These are phyloP conservation scores for Falco berigora DNA, from an alignment of 2,797 vertebrate species.

Conservation along the genomic window DNA sequence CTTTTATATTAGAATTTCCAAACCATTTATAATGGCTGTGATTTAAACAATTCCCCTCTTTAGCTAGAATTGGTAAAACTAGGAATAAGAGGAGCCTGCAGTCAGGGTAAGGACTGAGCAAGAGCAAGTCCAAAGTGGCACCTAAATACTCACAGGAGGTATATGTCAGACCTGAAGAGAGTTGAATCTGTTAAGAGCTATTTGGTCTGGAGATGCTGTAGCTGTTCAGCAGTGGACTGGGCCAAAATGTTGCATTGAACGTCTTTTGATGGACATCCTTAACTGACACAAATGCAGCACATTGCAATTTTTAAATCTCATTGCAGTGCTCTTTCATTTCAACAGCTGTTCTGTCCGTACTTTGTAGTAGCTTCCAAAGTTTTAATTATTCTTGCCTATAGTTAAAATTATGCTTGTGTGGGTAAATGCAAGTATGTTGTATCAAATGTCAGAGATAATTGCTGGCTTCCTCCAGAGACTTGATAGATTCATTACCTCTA, in stretches of 20 bases:
- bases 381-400: constrained; percentile 28
- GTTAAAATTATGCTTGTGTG: constrained; percentile 24
- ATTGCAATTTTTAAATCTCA: neutral
- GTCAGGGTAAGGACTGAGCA: neutral
- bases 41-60: neutral
- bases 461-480: constrained; percentile 33
- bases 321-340: neutral
- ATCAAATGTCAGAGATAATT: constrained; percentile 49
- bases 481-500: constrained; percentile 46
- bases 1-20: neutral
- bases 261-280: neutral
- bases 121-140: neutral
- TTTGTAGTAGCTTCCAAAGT: neutral
- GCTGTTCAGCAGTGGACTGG: neutral
- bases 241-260: neutral
- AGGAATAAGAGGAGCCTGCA: neutral
- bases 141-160: neutral
- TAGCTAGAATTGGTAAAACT: neutral
- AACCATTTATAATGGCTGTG: neutral
- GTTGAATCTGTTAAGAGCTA: neutral
- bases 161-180: neutral
- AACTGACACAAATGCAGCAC: neutral
- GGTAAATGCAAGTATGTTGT: constrained; percentile 39
- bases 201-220: neutral
- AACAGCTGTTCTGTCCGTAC: constrained; percentile 6